These are phyloP conservation scores for Cantharis rustica DNA, from an alignment of 2,888 invertebrate species.

Conservation along the genomic window DNA sequence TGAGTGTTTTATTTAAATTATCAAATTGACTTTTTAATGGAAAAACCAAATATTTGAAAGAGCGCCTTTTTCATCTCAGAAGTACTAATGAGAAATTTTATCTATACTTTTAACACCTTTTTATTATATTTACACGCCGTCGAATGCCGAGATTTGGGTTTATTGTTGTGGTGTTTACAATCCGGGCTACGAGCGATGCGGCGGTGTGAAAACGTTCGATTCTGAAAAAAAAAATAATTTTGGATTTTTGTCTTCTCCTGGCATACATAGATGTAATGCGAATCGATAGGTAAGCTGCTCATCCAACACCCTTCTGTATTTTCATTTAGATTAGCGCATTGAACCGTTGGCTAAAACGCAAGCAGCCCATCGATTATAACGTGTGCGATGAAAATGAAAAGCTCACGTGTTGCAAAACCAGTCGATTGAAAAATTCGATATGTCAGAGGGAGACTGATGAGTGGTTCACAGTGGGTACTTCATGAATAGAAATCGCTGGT, in stretches of 20 bases:
- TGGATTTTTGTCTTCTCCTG: neutral
- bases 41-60: neutral
- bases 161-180: neutral
- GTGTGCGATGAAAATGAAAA: slow-evolving; percentile 10
- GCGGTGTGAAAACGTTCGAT: neutral
- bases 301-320: neutral
- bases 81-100: neutral
- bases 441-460: slow-evolving; percentile 21
- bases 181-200: neutral
- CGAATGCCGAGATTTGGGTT: neutral
- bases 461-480: slow-evolving; percentile 11
- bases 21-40: neutral
- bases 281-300: neutral
- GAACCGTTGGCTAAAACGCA: slow-evolving; percentile 8
- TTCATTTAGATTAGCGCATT: slow-evolving; percentile 1
- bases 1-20: neutral
- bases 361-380: slow-evolving; percentile 13
- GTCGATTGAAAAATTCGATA: slow-evolving; percentile 17
- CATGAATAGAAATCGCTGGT: slow-evolving; percentile 23
- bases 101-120: neutral
- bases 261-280: neutral
- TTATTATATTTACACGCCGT: neutral
- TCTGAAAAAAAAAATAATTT: neutral
- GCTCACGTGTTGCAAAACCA: slow-evolving; percentile 11
- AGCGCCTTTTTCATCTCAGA: neutral